A percentile compares a stretch with the other conserved stretches of the same genome.
These are phyloP conservation scores for Willisornis vidua DNA, from an alignment of 2,113 vertebrate species.

Conservation along the genomic window DNA sequence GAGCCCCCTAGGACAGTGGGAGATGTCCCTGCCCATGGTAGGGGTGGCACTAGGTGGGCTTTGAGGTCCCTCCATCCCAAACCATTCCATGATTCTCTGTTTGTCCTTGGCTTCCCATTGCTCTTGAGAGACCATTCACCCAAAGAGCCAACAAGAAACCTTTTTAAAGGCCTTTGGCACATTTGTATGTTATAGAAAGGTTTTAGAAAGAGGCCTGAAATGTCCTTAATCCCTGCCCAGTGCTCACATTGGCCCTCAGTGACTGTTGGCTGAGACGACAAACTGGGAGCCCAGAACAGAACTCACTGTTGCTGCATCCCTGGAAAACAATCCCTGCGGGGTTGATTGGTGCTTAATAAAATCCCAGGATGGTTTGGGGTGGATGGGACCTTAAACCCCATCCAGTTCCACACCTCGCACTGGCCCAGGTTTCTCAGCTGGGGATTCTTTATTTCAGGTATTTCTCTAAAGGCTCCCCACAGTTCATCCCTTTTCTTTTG, in stretches of 20 bases:
- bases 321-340: background rate
- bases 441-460: background rate
- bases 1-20: accelerated
- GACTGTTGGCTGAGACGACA: background rate
- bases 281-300: background rate
- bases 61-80: background rate
- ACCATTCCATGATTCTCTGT: background rate
- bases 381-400: background rate
- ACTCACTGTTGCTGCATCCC: background rate
- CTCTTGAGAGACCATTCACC: background rate
- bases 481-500: background rate
- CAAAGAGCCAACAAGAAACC: background rate
- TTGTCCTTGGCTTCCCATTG: background rate
- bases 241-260: background rate
- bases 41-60: background rate
- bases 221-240: background rate
- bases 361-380: background rate
- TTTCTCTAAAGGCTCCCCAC: background rate
- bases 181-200: background rate
- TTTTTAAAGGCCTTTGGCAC: background rate
- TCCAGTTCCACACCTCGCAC: background rate
- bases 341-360: background rate
- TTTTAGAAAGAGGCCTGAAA: background rate
- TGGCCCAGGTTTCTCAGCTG: background rate
- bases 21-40: background rate